A percentile compares a stretch with the other conserved stretches of the same genome.
Evolutionary conservation across 2,113 vertebrate species (phyloP).

Genomic region (Plectropomus leopardus): DNA sequence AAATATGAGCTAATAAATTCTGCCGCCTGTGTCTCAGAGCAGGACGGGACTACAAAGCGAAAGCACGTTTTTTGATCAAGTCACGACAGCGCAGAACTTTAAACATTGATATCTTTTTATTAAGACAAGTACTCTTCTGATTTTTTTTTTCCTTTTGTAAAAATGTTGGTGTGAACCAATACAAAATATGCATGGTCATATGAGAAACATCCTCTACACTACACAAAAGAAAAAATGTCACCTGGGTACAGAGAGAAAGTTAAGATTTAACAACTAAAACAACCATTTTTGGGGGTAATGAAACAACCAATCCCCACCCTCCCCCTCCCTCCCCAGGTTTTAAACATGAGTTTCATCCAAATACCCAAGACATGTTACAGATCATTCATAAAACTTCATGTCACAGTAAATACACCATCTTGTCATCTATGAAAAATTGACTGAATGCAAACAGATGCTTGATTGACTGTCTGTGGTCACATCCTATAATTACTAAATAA

Average conservation of each 20-base stretch:
- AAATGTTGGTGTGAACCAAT: slow-evolving; percentile 89
- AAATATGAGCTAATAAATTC: slow-evolving; percentile 33
- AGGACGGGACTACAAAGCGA: slow-evolving; percentile 31
- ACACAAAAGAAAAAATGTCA: slow-evolving; percentile 79
- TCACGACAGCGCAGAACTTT: slow-evolving; percentile 62
- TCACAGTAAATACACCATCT: slow-evolving; percentile 81
- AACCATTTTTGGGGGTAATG: slow-evolving; percentile 60
- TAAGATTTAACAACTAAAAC: slow-evolving; percentile 77
- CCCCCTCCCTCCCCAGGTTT: slow-evolving; percentile 53
- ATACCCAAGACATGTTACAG: slow-evolving; percentile 75
- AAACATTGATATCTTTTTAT: slow-evolving; percentile 90
- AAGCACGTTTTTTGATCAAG: slow-evolving; percentile 10
- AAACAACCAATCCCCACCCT: slow-evolving; percentile 46
- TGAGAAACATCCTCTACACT: slow-evolving; percentile 84
- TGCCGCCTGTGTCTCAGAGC: not conserved
- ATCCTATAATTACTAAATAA: slow-evolving; percentile 74
- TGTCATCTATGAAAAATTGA: slow-evolving; percentile 56
- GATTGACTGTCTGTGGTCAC: slow-evolving; percentile 68
- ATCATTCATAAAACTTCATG: slow-evolving; percentile 76
- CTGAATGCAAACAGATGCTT: slow-evolving; percentile 69
- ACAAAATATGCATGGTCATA: slow-evolving; percentile 88
- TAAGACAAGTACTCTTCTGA: slow-evolving; percentile 89
- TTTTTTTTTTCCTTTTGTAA: slow-evolving; percentile 86
- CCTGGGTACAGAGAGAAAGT: slow-evolving; percentile 79
- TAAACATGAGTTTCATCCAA: slow-evolving; percentile 72